These are phyloP conservation scores for Rhodinocichla rosea DNA, from an alignment of 2,113 vertebrate species.

Conservation along the genomic window DNA sequence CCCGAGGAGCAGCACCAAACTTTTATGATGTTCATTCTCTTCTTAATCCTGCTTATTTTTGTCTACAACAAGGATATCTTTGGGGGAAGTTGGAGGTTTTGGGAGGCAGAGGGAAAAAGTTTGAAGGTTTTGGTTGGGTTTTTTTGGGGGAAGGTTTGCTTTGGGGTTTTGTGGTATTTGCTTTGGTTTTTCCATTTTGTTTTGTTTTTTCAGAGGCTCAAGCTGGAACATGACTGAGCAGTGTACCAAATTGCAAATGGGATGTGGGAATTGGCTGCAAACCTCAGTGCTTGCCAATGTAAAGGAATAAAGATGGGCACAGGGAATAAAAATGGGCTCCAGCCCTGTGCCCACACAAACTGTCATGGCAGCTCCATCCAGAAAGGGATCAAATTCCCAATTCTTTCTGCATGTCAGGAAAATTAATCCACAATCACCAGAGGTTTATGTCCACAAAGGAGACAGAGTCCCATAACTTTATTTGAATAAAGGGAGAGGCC, in stretches of 20 bases:
- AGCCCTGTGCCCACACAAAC: neutral
- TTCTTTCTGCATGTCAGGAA: neutral
- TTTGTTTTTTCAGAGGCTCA: neutral
- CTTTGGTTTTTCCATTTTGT: neutral
- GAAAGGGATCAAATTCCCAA: neutral
- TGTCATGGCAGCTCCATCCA: neutral
- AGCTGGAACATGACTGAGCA: neutral
- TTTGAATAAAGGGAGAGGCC: neutral
- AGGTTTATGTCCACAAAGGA: neutral
- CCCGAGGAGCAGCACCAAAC: neutral
- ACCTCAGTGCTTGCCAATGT: neutral
- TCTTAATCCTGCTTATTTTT: neutral
- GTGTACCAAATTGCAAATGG: neutral
- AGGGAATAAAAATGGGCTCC: neutral
- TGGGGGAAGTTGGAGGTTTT: neutral
- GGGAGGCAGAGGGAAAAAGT: fast-evolving
- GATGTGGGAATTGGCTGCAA: neutral
- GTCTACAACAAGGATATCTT: neutral
- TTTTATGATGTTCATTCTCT: neutral
- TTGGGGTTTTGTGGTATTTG: neutral
- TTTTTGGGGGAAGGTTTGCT: fast-evolving
- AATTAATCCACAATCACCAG: neutral
- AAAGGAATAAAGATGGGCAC: neutral
- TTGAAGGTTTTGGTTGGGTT: neutral
- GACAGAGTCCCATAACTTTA: neutral